Base-by-base conservation (phyloP, 2,113 vertebrate species). In the Oceanodroma tethys region DNA sequence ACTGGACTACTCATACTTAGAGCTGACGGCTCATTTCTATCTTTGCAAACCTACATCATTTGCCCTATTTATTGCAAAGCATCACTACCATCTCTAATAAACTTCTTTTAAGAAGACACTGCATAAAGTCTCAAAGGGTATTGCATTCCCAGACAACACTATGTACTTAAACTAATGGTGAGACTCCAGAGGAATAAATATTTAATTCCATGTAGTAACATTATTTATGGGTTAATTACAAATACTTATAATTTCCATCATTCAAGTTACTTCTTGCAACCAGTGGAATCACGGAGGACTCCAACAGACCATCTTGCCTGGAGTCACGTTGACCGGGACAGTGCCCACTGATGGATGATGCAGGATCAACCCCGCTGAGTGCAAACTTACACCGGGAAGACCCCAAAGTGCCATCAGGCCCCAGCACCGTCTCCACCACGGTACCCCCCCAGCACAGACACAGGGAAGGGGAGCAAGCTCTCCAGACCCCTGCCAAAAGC, bases 181-280 rank as follows among this genome's bases (percentile, higher is more conserved):
- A n/a, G 36, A 36, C 34, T 60, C 62, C 36, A 82, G 52, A 65
- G 56, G 38, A 92, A 84, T 74, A 75, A 74, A 68, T 79, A 89
- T 62, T 89, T 97, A 79, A 96, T 93, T 75, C 27, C 45, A 58
- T 11, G 4, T 25, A 56, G n/a, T 48, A 72, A 38, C 56, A 36
- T 45, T 65, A 75, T 93, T 92, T 74, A 80, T 40, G 58, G 22
- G 25, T 81, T 95, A 95, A 74, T 89, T 86, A 87, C 48, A 91
- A 88, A 76, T 23, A 43, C 3, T 5, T 34, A 16, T 1, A 1
- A 50, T 48, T 88, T 25, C 65, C 63, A 67, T 43, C 1, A 0
- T 5, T 67, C 0, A 0, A 67, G 23, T 50, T 70, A 48, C 25
- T 67, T 47, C 13, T 66, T 83, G 42, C 42, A 87, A 30, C 1